Evolutionary conservation across 2,888 invertebrate species (phyloP).

Genomic region (Gortyna flavago): DNA sequence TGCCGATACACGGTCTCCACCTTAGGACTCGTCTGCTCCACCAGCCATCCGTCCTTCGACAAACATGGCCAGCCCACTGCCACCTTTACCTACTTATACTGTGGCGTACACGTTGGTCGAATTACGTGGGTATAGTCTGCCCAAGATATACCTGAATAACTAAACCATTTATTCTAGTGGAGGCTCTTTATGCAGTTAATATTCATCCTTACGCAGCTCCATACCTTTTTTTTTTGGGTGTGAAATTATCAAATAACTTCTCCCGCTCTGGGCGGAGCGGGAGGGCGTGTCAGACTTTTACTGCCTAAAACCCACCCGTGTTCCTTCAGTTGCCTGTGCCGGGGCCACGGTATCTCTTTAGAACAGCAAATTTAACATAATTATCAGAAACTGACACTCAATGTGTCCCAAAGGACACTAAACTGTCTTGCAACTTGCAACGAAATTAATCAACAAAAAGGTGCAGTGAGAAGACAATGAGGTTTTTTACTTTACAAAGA

Average conservation of each 20-base stretch:
- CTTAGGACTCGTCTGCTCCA: neutral
- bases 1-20: neutral
- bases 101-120: too few relatives aligned
- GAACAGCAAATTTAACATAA: too few relatives aligned
- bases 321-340: too few relatives aligned
- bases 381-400: slow-evolving; percentile 20
- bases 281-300: too few relatives aligned
- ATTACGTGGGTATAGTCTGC: neutral
- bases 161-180: neutral
- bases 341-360: too few relatives aligned
- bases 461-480: slow-evolving; percentile 41
- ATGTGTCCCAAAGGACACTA: slow-evolving; percentile 28
- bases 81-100: neutral
- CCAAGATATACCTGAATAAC: neutral
- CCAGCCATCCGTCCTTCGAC: neutral
- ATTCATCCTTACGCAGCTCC: neutral
- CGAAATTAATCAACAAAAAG: slow-evolving; percentile 48
- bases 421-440: slow-evolving; percentile 36
- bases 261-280: too few relatives aligned
- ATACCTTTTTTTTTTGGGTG: too few relatives aligned
- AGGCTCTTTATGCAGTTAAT: neutral
- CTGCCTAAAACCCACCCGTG: too few relatives aligned
- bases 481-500: slow-evolving; percentile 20
- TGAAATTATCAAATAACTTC: too few relatives aligned
- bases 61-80: neutral